Percentiles rank a stretch among this genome's conserved stretches.
Conservation (phyloP, 1,140 invertebrate species). For the Drosophila micromelanica region DNA sequence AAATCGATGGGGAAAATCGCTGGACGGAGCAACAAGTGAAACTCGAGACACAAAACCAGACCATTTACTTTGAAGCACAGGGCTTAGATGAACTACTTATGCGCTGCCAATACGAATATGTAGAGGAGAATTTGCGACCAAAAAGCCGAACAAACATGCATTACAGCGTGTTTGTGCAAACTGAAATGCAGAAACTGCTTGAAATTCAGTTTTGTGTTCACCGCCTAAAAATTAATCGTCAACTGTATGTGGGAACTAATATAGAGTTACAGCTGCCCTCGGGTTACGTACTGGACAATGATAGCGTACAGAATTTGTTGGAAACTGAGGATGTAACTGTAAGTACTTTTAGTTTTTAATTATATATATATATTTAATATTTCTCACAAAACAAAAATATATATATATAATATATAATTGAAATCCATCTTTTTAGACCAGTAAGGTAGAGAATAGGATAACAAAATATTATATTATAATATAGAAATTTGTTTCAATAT, state of each 20-base stretch:
- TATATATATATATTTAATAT: no score
- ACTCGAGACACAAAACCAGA: neutral
- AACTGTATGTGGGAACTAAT: slow-evolving; percentile 20
- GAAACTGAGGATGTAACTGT: neutral
- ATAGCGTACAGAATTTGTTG: neutral
- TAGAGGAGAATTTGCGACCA: neutral
- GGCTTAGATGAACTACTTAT: neutral
- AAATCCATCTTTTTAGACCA: no score
- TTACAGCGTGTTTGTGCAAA: neutral
- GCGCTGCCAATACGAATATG: slow-evolving; percentile 10
- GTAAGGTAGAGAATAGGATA: no score
- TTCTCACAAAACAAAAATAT: no score
- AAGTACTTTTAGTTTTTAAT: no score
- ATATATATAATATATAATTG: no score
- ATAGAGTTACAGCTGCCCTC: slow-evolving; percentile 22
- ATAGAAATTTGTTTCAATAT: no score
- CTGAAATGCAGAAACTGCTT: neutral
- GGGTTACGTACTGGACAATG: slow-evolving; percentile 9
- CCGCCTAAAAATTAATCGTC: neutral
- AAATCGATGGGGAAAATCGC: neutral
- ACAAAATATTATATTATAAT: no score
- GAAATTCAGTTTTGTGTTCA: slow-evolving; percentile 8
- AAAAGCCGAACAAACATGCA: neutral
- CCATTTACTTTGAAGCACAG: neutral
- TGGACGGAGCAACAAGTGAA: neutral